These are phyloP conservation scores for Lithosia quadra DNA, from an alignment of 2,888 invertebrate genomes.

Conservation along the genomic window DNA sequence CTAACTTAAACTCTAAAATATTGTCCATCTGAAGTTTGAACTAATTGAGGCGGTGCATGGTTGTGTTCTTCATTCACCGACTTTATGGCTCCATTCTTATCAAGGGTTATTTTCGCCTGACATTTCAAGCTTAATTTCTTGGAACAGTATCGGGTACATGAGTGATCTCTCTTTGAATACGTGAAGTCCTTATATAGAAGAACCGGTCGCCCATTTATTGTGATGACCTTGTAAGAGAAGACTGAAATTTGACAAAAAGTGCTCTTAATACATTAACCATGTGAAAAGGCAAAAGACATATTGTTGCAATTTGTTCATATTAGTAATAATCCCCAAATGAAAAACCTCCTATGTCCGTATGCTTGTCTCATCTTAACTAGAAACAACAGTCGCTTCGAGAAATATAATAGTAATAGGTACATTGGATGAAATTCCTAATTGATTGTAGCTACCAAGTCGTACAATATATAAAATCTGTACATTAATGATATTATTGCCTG, in stretches of 20 bases:
- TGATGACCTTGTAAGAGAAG: constrained; percentile 15
- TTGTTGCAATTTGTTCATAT: too few relatives aligned
- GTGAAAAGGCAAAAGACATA: too few relatives aligned
- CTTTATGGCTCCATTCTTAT: constrained; percentile 7
- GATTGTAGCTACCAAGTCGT: too few relatives aligned
- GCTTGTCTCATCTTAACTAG: too few relatives aligned
- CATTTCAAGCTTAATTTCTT: constrained; percentile 17
- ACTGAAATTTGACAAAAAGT: not conserved
- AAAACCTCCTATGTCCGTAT: too few relatives aligned
- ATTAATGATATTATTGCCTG: too few relatives aligned
- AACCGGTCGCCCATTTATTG: constrained; percentile 18
- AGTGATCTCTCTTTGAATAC: constrained; percentile 19
- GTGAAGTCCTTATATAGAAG: constrained; percentile 17
- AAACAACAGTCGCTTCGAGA: too few relatives aligned
- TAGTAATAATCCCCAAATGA: too few relatives aligned
- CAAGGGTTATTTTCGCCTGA: constrained; percentile 15
- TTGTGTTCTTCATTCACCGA: constrained; percentile 4
- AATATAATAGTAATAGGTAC: too few relatives aligned
- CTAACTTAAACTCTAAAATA: constrained; percentile 20
- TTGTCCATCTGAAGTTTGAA: constrained; percentile 18
- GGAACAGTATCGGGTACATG: constrained; percentile 14
- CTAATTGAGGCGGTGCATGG: constrained; percentile 29
- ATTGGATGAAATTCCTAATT: too few relatives aligned
- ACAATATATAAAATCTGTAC: too few relatives aligned
- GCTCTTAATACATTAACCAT: not conserved